Conservation (phyloP, 2,888 invertebrate species). For the Acleris sparsana region DNA sequence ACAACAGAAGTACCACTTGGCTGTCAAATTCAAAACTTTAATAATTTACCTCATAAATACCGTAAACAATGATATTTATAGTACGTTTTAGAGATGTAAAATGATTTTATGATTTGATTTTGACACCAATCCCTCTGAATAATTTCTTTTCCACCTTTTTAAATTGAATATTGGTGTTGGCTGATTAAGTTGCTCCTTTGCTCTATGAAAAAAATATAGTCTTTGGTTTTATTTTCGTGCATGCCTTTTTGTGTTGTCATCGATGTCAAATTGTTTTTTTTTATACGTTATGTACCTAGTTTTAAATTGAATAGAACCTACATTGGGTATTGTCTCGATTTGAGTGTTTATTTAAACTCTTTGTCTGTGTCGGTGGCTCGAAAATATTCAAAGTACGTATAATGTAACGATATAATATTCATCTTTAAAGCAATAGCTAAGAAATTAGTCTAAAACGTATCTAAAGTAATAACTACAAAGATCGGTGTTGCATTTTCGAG, state of each 20-base stretch:
- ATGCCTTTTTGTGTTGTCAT: neutral
- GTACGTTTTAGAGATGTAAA: neutral
- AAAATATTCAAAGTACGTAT: conserved; percentile 39
- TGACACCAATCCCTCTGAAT: conserved; percentile 9
- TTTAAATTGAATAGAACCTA: too few species aligned
- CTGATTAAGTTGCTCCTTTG: too few species aligned
- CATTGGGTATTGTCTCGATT: too few species aligned
- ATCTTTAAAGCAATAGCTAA: conserved; percentile 66
- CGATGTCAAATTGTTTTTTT: neutral
- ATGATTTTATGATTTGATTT: neutral
- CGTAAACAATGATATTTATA: neutral
- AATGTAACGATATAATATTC: conserved; percentile 56
- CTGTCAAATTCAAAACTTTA: conserved; percentile 18
- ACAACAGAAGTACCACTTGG: conserved; percentile 40
- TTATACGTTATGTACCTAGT: neutral
- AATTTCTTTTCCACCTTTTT: conserved; percentile 12
- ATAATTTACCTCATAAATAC: neutral
- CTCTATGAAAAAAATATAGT: conserved; percentile 1
- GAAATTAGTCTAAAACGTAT: conserved; percentile 42
- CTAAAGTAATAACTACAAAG: conserved; percentile 18
- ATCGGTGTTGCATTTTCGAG: conserved; percentile 28
- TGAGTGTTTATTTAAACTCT: too few species aligned
- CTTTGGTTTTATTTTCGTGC: conserved; percentile 2
- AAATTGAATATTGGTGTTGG: neutral
- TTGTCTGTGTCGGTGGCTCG: neutral